These are phyloP conservation scores for Pollenia labialis DNA, from an alignment of 2,888 invertebrate genomes.

Conservation along the genomic window DNA sequence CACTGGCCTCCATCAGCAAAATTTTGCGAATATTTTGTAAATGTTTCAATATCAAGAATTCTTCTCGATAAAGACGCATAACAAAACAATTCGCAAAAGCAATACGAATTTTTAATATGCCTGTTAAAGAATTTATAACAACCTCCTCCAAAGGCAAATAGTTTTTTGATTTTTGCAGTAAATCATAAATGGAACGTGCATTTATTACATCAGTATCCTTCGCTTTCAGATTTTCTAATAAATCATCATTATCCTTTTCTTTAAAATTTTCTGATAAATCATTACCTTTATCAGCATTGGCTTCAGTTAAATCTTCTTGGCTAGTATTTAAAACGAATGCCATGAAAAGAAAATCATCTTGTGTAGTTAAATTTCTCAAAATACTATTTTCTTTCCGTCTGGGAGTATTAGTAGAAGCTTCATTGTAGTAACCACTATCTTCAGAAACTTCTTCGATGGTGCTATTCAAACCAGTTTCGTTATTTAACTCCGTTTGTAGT, in stretches of 20 bases:
- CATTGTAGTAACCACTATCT: slow-evolving; percentile 65
- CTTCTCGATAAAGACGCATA: slow-evolving; percentile 84
- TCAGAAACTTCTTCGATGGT: background rate
- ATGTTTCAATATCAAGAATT: slow-evolving; percentile 84
- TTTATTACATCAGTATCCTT: slow-evolving; percentile 35
- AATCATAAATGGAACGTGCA: slow-evolving; percentile 67
- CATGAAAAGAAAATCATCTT: slow-evolving; percentile 78
- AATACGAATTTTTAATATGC: slow-evolving; percentile 83
- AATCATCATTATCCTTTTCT: background rate
- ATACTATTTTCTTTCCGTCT: slow-evolving; percentile 25
- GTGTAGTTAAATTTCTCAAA: slow-evolving; percentile 75
- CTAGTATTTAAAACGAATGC: slow-evolving; percentile 77
- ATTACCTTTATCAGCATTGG: background rate
- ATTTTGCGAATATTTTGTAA: slow-evolving; percentile 85
- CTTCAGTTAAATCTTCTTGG: slow-evolving; percentile 45
- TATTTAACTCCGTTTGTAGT: slow-evolving; percentile 68
- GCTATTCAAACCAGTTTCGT: slow-evolving; percentile 20
- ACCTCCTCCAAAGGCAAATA: slow-evolving; percentile 84
- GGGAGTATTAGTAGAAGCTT: slow-evolving; percentile 34
- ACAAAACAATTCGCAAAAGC: slow-evolving; percentile 84
- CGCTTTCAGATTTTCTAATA: background rate
- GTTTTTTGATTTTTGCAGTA: slow-evolving; percentile 44
- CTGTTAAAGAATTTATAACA: slow-evolving; percentile 82
- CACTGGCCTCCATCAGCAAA: slow-evolving; percentile 85
- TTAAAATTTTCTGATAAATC: background rate